These are phyloP conservation scores for Colossoma macropomum DNA, from an alignment of 2,113 vertebrate species.

Conservation along the genomic window DNA sequence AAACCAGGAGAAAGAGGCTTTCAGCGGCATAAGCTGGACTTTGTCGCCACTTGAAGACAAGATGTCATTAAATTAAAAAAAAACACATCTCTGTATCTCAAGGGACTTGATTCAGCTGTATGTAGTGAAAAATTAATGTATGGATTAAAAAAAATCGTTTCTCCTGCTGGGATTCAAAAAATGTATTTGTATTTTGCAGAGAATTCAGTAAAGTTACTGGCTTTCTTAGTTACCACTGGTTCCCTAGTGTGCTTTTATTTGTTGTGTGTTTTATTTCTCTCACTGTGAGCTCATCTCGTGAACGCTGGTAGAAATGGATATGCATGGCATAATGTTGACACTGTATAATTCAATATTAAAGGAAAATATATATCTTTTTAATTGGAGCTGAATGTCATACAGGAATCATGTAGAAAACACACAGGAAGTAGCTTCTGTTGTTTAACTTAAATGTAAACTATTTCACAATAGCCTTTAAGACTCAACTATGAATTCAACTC, in stretches of 20 bases:
- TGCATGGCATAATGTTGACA: too few species aligned
- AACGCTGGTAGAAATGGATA: not conserved
- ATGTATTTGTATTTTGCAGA: slow-evolving; percentile 99
- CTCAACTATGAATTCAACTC: too few species aligned
- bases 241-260: slow-evolving; percentile 88
- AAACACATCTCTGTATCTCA: slow-evolving; percentile 97
- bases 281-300: not conserved
- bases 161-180: slow-evolving; percentile 88
- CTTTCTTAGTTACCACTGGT: slow-evolving; percentile 95
- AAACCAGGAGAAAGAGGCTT: slow-evolving; percentile 84
- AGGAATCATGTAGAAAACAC: too few species aligned
- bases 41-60: slow-evolving; percentile 98
- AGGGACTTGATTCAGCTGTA: slow-evolving; percentile 98
- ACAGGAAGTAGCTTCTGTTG: too few species aligned
- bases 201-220: slow-evolving; percentile 99
- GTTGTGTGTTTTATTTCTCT: slow-evolving; percentile 61
- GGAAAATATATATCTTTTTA: too few species aligned
- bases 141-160: slow-evolving; percentile 88
- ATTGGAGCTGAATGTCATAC: too few species aligned
- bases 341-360: too few species aligned
- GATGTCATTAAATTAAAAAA: slow-evolving; percentile 91
- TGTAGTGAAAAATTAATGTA: slow-evolving; percentile 87
- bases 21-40: slow-evolving; percentile 99
- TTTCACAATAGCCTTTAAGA: too few species aligned
- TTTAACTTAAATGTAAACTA: too few species aligned